Conservation (phyloP, 2,888 invertebrate species). For the Timema podura region DNA sequence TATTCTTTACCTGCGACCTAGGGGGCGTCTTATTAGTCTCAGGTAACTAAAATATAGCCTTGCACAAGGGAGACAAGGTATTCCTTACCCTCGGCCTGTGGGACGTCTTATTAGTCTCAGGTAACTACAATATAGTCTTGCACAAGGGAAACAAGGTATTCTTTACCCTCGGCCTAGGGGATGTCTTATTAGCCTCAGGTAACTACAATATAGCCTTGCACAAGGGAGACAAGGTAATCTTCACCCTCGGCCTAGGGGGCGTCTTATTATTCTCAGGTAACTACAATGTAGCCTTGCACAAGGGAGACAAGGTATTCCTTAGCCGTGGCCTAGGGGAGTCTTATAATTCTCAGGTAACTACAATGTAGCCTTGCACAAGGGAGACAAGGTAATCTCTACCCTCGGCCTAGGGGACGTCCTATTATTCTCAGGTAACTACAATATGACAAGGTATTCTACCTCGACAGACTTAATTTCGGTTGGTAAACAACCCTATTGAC, state of each 20-base stretch:
- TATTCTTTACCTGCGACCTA: constrained; percentile 13
- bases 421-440: constrained; percentile 18
- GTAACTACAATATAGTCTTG: neutral
- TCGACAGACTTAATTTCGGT: neutral
- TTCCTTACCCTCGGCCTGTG: constrained; percentile 17
- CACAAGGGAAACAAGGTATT: neutral
- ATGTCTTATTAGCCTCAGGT: constrained; percentile 20
- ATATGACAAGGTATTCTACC: neutral
- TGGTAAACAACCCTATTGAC: too few species aligned
- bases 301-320: neutral
- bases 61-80: neutral
- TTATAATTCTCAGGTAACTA: constrained; percentile 17
- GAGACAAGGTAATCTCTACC: neutral
- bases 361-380: neutral
- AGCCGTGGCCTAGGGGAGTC: constrained; percentile 16
- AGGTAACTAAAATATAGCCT: neutral
- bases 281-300: neutral
- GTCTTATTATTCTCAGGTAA: constrained; percentile 21
- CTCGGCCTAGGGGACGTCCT: constrained; percentile 19
- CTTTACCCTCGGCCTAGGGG: constrained; percentile 15
- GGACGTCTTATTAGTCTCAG: constrained; percentile 20
- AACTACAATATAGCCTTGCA: neutral
- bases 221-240: neutral
- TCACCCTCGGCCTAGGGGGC: constrained; percentile 18
- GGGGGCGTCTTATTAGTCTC: constrained; percentile 19